Evolutionary conservation across 2,797 vertebrate genomes (phyloP), one percentile per base, ranked within the genome.

Genomic region (Lutjanus argentimaculatus): DNA sequence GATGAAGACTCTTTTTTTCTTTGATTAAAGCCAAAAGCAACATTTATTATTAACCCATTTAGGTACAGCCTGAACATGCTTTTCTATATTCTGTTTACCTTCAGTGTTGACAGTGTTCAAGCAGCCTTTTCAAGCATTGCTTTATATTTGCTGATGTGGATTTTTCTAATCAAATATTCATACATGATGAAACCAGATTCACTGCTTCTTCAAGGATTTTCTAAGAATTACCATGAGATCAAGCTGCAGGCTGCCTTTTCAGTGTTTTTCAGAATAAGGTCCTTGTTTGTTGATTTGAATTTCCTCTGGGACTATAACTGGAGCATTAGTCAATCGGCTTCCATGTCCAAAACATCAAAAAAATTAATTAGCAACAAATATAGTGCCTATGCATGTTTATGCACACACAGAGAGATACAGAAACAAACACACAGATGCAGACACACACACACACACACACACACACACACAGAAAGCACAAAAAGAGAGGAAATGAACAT

Each of bases 291-390:
- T 73, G 48, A 79, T 85, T 71, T 74, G 51, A 67, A 77, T 66
- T 84, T 74, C 75, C 74, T 59, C 56, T 45, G 69, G 58, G 80
- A 82, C 21, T 30, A 11, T 40, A 76, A 72, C 67, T 61, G 17
- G 77, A 83, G 68, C 69, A 80, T 82, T 72, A 82, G 67, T 90
- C 48, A 81, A 83, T 83, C 40, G 16, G 52, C 63, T 72, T 72
- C 51, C 49, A 13, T 49, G 61, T 83, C 76, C 53, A 81, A 58
- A 77, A 88, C 42, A 77, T 70, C 8, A 56, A 72, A 68, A 63
- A 80, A 22, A 65, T 62, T 77, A 77, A 87, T 88, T 80, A 86
- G 71, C 10, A 68, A 64, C 71, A 87, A 79, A 76, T 73, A 63
- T 67, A 69, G 73, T 62, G 42, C 11, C 22, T 64, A 21, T 75